Base-by-base conservation (phyloP, 2,888 invertebrate genomes). In the Sialis fuliginosa region DNA sequence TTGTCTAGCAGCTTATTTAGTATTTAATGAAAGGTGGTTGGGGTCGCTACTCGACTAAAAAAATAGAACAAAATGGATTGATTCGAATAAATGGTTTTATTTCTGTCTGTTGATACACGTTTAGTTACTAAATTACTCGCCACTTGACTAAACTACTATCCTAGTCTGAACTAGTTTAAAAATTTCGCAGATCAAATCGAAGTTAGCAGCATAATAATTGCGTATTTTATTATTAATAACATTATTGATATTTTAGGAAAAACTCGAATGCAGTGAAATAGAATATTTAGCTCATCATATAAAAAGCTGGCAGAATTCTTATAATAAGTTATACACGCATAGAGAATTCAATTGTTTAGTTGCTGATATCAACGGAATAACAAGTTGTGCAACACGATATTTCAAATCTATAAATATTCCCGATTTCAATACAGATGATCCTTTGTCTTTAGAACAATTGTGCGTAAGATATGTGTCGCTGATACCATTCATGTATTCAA, bases 331-430 rank as follows among this genome's bases (percentile, higher is more conserved):
- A 52, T 74, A 71, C 57, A 71, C 75, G 2, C 57, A 61, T 10
- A 66, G 74, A 54, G 70, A 67, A 57, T 66, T 76, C 52, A 64
- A 66, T 22, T 60, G 71, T 45, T 63, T 74, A 7, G 72, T 68
- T 10, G 68, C 75, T 48, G 71, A 74, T 55, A 67, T 68, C 50
- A 64, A 64, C 40, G 72, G 72, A 33, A 69, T 63, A 54, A 73
- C 71, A 43, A 69, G 65, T 57, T 74, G 74, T 53, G 64, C 72
- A 4, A 72, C 73, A 1, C 68, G 75, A 52, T 65, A 57, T 49
- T 55, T 66, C 39, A 67, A 64, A 52, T 59, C 69, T 1, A 53
- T 72, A 33, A 67, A 70, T 47, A 59, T 70, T 6, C 71, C 71
- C 4, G 60, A 67, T 48, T 60, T 68, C 10, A 62, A 59, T 33